phyloP scores from a whole-genome alignment of 2,888 invertebrate genomes.

The Steinernema carpocapsae region DNA sequence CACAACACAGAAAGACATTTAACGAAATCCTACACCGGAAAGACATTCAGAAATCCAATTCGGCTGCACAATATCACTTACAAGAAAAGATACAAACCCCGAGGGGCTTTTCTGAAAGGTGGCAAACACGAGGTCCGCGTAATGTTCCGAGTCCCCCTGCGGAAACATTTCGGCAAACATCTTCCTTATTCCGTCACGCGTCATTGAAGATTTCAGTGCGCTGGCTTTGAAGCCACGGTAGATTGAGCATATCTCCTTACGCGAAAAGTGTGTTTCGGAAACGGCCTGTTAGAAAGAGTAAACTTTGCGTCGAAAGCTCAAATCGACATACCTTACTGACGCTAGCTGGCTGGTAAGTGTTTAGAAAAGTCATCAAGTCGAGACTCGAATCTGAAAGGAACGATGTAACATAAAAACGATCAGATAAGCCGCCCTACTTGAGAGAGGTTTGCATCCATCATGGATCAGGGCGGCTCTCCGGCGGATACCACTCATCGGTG shows the following conservation, averaged over 20 bases:
- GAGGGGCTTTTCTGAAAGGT: conserved; percentile 62
- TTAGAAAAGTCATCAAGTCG: not conserved
- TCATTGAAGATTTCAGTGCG: conserved; percentile 62
- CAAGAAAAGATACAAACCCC: conserved; percentile 65
- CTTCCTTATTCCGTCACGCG: conserved; percentile 58
- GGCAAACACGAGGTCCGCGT: conserved; percentile 63
- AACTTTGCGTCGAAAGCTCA: not conserved
- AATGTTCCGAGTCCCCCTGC: conserved; percentile 63
- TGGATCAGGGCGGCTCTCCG: conserved; percentile 29
- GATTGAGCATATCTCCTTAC: conserved; percentile 60
- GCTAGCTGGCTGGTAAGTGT: conserved; percentile 12
- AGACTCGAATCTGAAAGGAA: not conserved
- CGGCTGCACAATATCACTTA: conserved; percentile 38
- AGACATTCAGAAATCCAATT: not conserved
- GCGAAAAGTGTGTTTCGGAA: conserved; percentile 63
- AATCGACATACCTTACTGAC: conserved; percentile 3
- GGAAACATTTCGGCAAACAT: conserved; percentile 64
- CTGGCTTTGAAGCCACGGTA: conserved; percentile 65
- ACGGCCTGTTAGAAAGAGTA: conserved; percentile 49
- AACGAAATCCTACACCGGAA: conserved; percentile 57
- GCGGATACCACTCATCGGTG: conserved; percentile 13
- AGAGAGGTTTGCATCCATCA: conserved; percentile 23
- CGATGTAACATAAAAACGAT: not conserved
- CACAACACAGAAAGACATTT: conserved; percentile 60
- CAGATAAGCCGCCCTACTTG: not conserved